These are phyloP conservation scores for Caenorhabditis sp. DNA, from an alignment of 2,888 invertebrate species.

Conservation along the genomic window DNA sequence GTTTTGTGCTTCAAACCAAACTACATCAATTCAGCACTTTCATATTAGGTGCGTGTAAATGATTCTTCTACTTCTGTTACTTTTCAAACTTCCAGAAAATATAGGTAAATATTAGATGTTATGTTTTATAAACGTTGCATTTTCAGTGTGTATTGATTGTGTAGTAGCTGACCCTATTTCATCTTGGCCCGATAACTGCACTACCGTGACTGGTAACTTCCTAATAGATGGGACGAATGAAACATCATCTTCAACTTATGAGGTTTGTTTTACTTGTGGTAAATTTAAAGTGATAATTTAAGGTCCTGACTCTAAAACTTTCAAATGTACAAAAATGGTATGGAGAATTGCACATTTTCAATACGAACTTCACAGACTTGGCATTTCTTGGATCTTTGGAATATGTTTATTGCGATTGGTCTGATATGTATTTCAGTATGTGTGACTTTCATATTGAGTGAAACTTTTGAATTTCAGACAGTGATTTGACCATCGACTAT, in stretches of 20 bases:
- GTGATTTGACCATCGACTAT: not conserved
- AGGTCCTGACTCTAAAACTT: slow-evolving; percentile 6
- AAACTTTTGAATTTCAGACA: not conserved
- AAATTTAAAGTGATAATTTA: not conserved
- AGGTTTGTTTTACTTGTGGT: not conserved
- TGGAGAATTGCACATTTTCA: slow-evolving; percentile 8
- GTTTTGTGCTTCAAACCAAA: not conserved
- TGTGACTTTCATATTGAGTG: not conserved
- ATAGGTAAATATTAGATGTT: not conserved
- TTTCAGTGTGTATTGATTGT: slow-evolving; percentile 3
- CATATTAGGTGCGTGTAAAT: not conserved
- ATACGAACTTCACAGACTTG: slow-evolving; percentile 11
- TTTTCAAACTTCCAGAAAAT: not conserved
- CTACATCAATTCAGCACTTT: not conserved
- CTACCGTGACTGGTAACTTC: slow-evolving; percentile 9
- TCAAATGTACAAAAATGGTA: slow-evolving; percentile 4
- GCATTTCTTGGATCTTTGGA: slow-evolving; percentile 9
- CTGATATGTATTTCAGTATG: slow-evolving; percentile 1
- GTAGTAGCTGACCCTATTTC: slow-evolving; percentile 2
- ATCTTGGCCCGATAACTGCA: slow-evolving; percentile 10
- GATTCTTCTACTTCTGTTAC: not conserved
- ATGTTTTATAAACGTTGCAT: too few relatives aligned
- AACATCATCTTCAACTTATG: not conserved
- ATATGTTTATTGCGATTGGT: slow-evolving; percentile 4
- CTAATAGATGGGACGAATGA: slow-evolving; percentile 4